These are phyloP conservation scores for Steinernema khuongi DNA, from an alignment of 1,140 invertebrate species.

Conservation along the genomic window DNA sequence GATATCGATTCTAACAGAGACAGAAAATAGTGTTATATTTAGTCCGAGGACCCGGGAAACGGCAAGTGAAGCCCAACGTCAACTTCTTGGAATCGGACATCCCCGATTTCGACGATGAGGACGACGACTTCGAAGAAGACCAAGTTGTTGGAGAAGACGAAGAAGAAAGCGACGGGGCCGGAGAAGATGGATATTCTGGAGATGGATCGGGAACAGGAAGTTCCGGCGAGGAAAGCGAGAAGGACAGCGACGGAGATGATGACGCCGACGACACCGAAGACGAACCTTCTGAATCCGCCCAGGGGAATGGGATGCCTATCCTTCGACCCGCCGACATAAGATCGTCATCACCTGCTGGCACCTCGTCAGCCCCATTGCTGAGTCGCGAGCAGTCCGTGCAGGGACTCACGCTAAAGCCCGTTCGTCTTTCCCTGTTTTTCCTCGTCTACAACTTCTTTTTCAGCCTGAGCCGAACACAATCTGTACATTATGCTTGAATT, in stretches of 20 bases:
- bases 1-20: background rate
- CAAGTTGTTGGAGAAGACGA: background rate
- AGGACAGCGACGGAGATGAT: background rate
- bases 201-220: no score
- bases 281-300: background rate
- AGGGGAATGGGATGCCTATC: background rate
- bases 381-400: background rate
- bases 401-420: background rate
- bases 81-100: background rate
- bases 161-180: background rate
- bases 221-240: background rate
- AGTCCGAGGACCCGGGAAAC: background rate
- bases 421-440: background rate
- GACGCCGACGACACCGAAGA: background rate
- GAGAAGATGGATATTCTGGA: no score
- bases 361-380: background rate
- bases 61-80: background rate
- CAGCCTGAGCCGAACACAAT: background rate
- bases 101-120: background rate
- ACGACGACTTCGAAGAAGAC: background rate
- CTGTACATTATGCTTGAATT: slow-evolving; percentile 4
- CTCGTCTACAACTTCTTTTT: background rate
- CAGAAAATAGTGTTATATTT: background rate
- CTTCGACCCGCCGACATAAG: background rate
- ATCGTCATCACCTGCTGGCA: background rate